Conservation (phyloP, 2,113 vertebrate genomes). For the Procavia capensis region DNA sequence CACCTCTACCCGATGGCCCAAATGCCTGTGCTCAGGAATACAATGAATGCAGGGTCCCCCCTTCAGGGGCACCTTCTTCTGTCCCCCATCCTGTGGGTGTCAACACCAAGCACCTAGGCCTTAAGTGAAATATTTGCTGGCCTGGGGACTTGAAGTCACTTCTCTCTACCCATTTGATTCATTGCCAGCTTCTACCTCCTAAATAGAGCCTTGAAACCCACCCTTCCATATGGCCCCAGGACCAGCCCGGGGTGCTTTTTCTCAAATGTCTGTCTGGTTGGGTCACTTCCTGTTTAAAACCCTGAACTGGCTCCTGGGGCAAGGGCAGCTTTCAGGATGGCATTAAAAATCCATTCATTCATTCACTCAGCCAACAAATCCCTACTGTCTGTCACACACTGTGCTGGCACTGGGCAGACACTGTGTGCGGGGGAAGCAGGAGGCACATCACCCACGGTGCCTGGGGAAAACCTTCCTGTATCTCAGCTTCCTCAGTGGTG, state of each 20-base stretch:
- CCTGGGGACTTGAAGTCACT: background rate
- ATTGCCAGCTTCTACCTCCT: background rate
- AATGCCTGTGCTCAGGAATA: background rate
- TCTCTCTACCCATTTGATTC: background rate
- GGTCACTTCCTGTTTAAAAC: background rate
- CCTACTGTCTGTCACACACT: background rate
- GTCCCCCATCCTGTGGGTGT: fast-evolving
- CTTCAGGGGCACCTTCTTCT: background rate
- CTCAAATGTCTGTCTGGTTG: background rate
- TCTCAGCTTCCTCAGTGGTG: background rate
- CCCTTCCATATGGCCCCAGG: too few species aligned
- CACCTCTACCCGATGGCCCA: background rate
- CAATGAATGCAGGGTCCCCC: background rate
- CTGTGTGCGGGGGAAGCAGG: too few species aligned
- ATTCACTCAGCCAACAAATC: background rate
- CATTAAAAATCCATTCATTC: background rate
- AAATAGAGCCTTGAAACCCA: background rate
- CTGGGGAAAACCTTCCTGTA: background rate
- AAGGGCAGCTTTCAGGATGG: background rate
- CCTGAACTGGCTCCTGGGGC: background rate
- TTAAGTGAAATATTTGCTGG: background rate
- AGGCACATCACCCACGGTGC: fast-evolving
- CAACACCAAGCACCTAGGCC: background rate
- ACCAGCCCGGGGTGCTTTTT: background rate
- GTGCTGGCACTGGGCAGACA: too few species aligned